phyloP scores from a whole-genome alignment of 2,113 vertebrate genomes.

The Anolis carolinensis region DNA sequence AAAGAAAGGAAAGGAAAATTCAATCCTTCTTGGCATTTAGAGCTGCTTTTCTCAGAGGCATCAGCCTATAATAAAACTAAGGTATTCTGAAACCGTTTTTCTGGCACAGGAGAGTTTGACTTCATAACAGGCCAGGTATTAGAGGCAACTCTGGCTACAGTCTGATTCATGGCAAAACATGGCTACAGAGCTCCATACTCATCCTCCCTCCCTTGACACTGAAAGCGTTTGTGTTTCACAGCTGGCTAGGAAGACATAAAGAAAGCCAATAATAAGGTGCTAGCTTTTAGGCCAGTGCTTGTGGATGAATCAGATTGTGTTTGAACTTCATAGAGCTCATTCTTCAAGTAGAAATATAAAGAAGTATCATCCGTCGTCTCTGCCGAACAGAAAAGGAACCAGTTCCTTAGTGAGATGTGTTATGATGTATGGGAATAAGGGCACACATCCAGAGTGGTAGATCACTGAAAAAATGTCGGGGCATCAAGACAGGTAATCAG shows the following conservation, averaged over 20 bases:
- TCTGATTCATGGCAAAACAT: not conserved
- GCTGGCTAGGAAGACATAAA: not conserved
- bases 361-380: not conserved
- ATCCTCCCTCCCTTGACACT: not conserved
- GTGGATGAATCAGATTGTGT: not conserved
- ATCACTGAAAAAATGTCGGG: not conserved
- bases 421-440: not conserved
- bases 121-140: not conserved
- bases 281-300: not conserved
- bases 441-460: too few species aligned
- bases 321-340: not conserved
- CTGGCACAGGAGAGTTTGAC: not conserved
- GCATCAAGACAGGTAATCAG: not conserved
- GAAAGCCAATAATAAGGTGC: not conserved
- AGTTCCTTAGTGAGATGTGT: not conserved
- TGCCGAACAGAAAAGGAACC: not conserved
- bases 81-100: not conserved
- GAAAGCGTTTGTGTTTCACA: not conserved
- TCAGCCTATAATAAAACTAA: not conserved
- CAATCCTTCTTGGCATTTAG: not conserved
- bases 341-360: not conserved
- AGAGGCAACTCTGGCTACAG: not conserved
- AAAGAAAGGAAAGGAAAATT: slow-evolving; percentile 6
- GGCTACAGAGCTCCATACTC: not conserved
- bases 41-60: slow-evolving; percentile 9